Conservation (phyloP, 2,797 vertebrate genomes). For the Decapterus maruadsi region DNA sequence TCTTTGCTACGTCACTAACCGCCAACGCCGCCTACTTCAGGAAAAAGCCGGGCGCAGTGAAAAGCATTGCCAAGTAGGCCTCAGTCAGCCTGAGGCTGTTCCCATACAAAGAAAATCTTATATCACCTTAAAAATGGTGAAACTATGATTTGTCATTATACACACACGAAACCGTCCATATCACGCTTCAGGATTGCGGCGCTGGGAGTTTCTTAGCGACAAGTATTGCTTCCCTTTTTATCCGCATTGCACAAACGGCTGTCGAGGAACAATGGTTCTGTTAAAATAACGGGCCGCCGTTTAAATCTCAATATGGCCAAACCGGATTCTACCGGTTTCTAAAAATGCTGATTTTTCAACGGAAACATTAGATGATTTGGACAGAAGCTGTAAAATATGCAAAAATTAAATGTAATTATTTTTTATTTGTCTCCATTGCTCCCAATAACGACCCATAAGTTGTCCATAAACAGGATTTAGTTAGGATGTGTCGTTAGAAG, state of each 20-base stretch:
- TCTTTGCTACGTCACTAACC: slow-evolving; percentile 70
- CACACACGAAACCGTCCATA: fast-evolving
- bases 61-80: slow-evolving; percentile 11
- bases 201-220: too few relatives aligned
- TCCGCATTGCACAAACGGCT: neutral
- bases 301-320: neutral
- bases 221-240: neutral
- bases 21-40: slow-evolving; percentile 59
- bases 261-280: neutral
- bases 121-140: fast-evolving
- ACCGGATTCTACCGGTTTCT: fast-evolving
- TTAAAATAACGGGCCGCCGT: fast-evolving
- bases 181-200: fast-evolving
- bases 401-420: neutral
- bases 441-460: fast-evolving
- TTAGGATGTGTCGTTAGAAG: fast-evolving
- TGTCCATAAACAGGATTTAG: fast-evolving
- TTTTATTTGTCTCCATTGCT: neutral
- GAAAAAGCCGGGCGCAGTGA: slow-evolving; percentile 50
- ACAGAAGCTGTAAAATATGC: too few relatives aligned
- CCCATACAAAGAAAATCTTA: too few relatives aligned
- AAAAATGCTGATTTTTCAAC: neutral
- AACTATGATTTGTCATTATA: too few relatives aligned
- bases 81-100: neutral
- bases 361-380: neutral